Conservation (phyloP, 1,140 invertebrate species). For the fruit fly (Drosophila melanogaster) region DNA sequence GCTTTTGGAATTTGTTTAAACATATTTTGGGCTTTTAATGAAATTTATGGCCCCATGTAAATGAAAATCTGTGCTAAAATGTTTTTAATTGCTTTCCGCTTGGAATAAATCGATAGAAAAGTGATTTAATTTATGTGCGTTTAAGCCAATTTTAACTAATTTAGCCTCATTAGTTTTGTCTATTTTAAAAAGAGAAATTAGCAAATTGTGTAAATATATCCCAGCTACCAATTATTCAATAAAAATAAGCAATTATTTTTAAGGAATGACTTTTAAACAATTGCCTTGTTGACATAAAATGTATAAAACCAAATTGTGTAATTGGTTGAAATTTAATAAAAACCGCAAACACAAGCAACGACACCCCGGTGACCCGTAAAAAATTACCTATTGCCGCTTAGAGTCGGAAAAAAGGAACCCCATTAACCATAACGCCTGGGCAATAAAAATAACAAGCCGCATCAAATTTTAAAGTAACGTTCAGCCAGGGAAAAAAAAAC, state of each 20-base stretch:
- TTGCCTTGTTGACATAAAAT: not conserved
- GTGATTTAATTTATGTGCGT: slow-evolving; percentile 39
- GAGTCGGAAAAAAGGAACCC: slow-evolving; percentile 14
- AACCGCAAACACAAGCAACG: slow-evolving; percentile 32
- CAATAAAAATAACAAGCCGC: slow-evolving; percentile 69
- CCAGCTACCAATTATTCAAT: not conserved
- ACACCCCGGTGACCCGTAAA: slow-evolving; percentile 56
- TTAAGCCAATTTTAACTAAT: slow-evolving; percentile 41
- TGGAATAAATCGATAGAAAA: slow-evolving; percentile 30
- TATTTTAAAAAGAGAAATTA: not conserved
- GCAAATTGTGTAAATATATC: slow-evolving; percentile 8
- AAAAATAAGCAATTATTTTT: not conserved
- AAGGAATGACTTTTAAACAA: not conserved
- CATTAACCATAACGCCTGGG: slow-evolving; percentile 50
- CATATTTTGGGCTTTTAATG: slow-evolving; percentile 35
- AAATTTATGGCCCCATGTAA: slow-evolving; percentile 44
- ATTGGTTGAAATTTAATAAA: slow-evolving; percentile 39
- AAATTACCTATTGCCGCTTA: slow-evolving; percentile 58
- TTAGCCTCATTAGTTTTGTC: slow-evolving; percentile 23
- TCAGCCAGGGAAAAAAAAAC: slow-evolving; percentile 27
- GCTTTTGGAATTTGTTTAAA: slow-evolving; percentile 50
- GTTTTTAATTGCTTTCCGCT: slow-evolving; percentile 32
- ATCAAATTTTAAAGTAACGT: slow-evolving; percentile 63
- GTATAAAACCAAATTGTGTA: not conserved
- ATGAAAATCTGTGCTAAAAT: slow-evolving; percentile 44